These are phyloP conservation scores for Mesoclemmys tuberculata DNA, from an alignment of 2,113 vertebrate genomes.

Conservation along the genomic window DNA sequence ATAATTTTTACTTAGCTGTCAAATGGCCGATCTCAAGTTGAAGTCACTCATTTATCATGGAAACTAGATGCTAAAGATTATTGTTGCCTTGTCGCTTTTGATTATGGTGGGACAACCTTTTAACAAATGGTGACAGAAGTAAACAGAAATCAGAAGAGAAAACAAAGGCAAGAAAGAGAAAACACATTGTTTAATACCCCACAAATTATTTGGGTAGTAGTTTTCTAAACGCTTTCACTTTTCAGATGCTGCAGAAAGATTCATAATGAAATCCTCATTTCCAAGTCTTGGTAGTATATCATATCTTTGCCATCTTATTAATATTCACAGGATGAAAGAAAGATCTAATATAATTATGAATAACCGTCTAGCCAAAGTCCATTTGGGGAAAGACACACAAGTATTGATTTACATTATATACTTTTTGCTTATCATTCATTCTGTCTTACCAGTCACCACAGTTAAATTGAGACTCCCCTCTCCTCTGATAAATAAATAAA, in stretches of 20 bases:
- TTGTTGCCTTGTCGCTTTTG: constrained; percentile 52
- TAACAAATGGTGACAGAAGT: constrained; percentile 44
- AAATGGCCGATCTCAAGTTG: constrained; percentile 32
- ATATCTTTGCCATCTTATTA: constrained; percentile 25
- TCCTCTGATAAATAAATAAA: background rate
- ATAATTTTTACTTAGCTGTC: constrained; percentile 45
- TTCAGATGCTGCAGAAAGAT: background rate
- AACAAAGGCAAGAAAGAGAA: constrained; percentile 6
- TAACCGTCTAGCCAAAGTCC: background rate
- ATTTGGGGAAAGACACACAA: constrained; percentile 2
- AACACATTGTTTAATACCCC: constrained; percentile 21
- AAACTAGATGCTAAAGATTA: constrained; percentile 38
- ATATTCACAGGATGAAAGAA: constrained; percentile 23
- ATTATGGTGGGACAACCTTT: constrained; percentile 25
- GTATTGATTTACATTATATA: constrained; percentile 48
- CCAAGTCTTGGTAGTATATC: background rate
- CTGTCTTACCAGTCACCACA: background rate
- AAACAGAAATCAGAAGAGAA: constrained; percentile 45
- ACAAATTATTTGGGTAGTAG: background rate
- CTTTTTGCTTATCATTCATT: constrained; percentile 41
- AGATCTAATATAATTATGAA: constrained; percentile 28
- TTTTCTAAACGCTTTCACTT: background rate
- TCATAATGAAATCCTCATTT: constrained; percentile 16
- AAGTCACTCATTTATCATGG: background rate
- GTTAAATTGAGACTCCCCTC: constrained; percentile 19